A percentile compares a stretch with the other conserved stretches of the same genome.
Conservation (phyloP, 2,797 vertebrate species). For the Pogoniulus pusillus region DNA sequence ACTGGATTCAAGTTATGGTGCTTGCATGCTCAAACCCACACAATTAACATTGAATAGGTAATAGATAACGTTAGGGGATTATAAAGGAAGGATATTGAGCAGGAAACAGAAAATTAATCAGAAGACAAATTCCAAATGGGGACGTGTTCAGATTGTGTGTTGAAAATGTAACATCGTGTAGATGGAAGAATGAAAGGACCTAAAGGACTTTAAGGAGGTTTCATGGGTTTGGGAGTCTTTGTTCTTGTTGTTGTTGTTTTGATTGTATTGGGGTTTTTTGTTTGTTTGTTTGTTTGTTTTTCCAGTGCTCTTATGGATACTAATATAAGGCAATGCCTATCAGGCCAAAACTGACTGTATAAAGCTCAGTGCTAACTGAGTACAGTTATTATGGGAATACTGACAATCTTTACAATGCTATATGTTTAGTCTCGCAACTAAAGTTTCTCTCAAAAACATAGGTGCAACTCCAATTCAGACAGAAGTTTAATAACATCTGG, state of each 20-base stretch:
- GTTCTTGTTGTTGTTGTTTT: too few relatives aligned
- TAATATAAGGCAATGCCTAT: neutral
- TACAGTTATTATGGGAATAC: neutral
- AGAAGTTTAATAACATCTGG: neutral
- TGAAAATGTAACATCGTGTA: neutral
- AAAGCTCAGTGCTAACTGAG: neutral
- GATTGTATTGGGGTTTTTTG: neutral
- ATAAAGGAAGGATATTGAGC: conserved; percentile 47
- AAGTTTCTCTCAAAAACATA: neutral
- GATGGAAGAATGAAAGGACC: neutral
- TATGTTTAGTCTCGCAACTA: neutral
- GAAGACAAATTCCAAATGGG: neutral
- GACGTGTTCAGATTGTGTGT: conserved; percentile 1
- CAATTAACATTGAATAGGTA: conserved; percentile 43
- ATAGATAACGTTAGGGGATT: conserved; percentile 22
- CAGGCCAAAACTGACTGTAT: neutral
- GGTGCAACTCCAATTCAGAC: neutral
- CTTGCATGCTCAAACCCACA: conserved; percentile 38
- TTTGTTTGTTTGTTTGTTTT: neutral
- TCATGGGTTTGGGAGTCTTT: neutral
- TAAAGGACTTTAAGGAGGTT: neutral
- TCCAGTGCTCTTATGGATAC: neutral
- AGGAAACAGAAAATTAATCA: conserved; percentile 64
- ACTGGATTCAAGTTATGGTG: conserved; percentile 57
- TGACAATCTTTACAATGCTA: neutral